These are phyloP conservation scores for Amiota mariae DNA, from an alignment of 2,888 invertebrate genomes.

Conservation along the genomic window DNA sequence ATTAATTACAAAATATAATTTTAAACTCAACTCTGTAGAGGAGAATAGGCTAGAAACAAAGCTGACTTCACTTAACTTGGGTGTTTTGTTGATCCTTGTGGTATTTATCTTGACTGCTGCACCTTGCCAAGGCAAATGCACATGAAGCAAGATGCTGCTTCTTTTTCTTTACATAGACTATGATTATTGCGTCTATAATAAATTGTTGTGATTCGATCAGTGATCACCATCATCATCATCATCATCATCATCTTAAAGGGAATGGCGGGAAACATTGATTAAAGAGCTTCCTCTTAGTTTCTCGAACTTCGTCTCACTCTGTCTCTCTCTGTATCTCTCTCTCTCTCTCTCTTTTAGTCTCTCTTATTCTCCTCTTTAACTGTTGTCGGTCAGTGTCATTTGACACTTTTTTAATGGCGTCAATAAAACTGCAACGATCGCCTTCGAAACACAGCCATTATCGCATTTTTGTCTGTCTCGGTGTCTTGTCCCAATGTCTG, in stretches of 20 bases:
- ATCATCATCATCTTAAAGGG: neutral
- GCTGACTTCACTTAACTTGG: neutral
- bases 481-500: conserved; percentile 4
- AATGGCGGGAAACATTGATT: too few relatives aligned
- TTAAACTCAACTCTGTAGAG: too few relatives aligned
- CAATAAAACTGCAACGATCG: conserved; percentile 31
- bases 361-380: too few relatives aligned
- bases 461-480: conserved; percentile 4
- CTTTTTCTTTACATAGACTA: neutral
- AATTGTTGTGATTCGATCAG: neutral
- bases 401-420: conserved; percentile 56
- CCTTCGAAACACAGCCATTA: conserved; percentile 26
- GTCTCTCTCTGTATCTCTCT: neutral
- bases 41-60: conserved; percentile 48
- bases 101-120: conserved; percentile 24
- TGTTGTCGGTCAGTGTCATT: conserved; percentile 52
- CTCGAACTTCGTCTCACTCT: neutral
- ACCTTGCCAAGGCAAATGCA: neutral
- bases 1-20: conserved; percentile 66
- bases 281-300: neutral
- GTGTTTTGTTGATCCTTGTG: neutral
- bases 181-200: too few relatives aligned
- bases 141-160: neutral
- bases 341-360: too few relatives aligned
- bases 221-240: conserved; percentile 9